Percentiles rank a stretch among this genome's conserved stretches.
Conservation (phyloP, 2,113 vertebrate species). For the Pandion haliaetus region DNA sequence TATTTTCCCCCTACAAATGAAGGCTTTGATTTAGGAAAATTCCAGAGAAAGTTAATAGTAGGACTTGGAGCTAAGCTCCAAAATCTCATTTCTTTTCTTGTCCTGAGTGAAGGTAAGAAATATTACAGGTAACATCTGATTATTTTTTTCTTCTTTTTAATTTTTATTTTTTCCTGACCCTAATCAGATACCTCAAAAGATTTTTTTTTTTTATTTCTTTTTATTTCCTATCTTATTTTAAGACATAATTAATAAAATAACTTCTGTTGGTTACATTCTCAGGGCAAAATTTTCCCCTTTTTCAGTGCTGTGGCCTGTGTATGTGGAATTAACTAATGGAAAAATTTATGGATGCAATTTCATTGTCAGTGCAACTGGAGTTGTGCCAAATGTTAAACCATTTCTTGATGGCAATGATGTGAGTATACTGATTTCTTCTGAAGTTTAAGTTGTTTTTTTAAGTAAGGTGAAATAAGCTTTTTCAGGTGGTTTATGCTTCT, state of each 20-base stretch:
- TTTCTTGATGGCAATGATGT: constrained; percentile 89
- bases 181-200: neutral
- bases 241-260: neutral
- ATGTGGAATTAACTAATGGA: constrained; percentile 86
- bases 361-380: constrained; percentile 94
- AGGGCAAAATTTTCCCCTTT: constrained; percentile 15
- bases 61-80: neutral
- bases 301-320: constrained; percentile 87
- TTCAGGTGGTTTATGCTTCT: neutral
- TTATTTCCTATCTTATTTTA: neutral
- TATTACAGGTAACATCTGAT: neutral
- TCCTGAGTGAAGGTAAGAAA: neutral
- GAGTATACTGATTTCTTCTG: constrained; percentile 43
- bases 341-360: constrained; percentile 92
- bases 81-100: neutral
- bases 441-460: neutral
- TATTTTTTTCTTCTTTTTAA: neutral
- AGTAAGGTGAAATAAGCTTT: neutral
- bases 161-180: neutral
- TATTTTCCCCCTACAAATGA: neutral
- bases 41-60: neutral
- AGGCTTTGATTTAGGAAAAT: neutral
- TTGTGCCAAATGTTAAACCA: constrained; percentile 84
- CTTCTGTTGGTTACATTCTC: neutral
- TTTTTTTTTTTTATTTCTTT: neutral